These are phyloP conservation scores for Lepus oiostolus DNA, from an alignment of 2,797 vertebrate genomes.

Conservation along the genomic window DNA sequence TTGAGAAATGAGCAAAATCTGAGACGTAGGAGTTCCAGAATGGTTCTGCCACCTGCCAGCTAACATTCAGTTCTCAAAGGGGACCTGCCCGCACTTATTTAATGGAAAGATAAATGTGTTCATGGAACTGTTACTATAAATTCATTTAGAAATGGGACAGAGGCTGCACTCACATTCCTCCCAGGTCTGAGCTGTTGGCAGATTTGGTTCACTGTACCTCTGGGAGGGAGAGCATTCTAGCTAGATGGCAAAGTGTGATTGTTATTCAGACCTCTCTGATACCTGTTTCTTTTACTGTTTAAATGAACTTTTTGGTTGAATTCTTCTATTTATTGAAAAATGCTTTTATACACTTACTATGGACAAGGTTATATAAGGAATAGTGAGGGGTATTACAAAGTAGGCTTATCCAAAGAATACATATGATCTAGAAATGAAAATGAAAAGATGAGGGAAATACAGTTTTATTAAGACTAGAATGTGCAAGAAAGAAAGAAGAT, in stretches of 20 bases:
- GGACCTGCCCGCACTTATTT: slow-evolving; percentile 81
- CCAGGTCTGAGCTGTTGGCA: slow-evolving; percentile 70
- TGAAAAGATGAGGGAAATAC: neutral
- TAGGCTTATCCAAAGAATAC: neutral
- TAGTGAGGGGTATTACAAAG: neutral
- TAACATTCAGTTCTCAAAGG: slow-evolving; percentile 80
- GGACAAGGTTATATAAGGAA: neutral
- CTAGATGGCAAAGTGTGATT: slow-evolving; percentile 49
- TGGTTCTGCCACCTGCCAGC: slow-evolving; percentile 80
- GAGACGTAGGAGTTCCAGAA: slow-evolving; percentile 72
- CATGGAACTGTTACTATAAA: slow-evolving; percentile 83
- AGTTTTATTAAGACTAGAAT: slow-evolving; percentile 51
- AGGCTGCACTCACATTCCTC: slow-evolving; percentile 69
- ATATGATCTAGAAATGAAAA: neutral
- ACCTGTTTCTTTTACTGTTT: slow-evolving; percentile 63
- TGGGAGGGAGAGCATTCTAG: slow-evolving; percentile 70
- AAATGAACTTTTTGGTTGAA: slow-evolving; percentile 66
- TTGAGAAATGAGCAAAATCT: slow-evolving; percentile 78
- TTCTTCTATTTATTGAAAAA: slow-evolving; percentile 66
- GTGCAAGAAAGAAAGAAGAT: neutral
- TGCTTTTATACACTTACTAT: neutral
- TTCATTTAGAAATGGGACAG: slow-evolving; percentile 80
- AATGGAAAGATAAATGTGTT: slow-evolving; percentile 85
- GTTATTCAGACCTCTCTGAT: slow-evolving; percentile 58
- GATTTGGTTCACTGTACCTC: slow-evolving; percentile 81